Base-by-base conservation (phyloP, 64 coral and sea anemone genomes). In the Acropora yongei region DNA sequence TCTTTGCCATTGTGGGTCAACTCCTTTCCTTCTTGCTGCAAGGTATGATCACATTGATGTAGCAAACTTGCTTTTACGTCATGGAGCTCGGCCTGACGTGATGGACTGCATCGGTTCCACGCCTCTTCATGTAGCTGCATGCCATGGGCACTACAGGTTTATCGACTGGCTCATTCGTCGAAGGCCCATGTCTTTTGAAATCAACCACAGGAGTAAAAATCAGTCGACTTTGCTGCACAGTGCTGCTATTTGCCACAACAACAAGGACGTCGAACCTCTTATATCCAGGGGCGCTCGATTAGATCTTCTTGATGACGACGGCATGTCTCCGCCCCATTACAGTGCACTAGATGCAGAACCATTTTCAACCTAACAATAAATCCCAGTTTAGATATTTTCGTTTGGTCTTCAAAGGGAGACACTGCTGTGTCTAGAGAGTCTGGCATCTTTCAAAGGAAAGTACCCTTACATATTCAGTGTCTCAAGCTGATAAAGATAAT, bases 71-170 rank as follows among this genome's bases (percentile, higher is more conserved):
- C 53, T 93, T 8, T 75, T 93, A 2, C 74, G 71, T 14, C 14
- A 88, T 44, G 82, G 53, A 58, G 92, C 51, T 2, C 7, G 40
- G 40, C 5, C 2, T 65, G 1, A 65, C 8, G 30, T 82, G 39
- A 55, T 10, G 5, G 69, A 88, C 13, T 88, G 85, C 65, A 5
- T 63, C 9, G 92, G 77, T 17, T 75, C 86, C 1, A 79, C 78
- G 18, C 74, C 75, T 20, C 63, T 93, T 74, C 91, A 93, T 72
- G 12, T 93, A 48, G 91, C 91, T 45, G 91, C 91, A 14, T 93
- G 91, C 51, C 84, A 88, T 17, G 91, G 85, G 5, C 79, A 91
- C 44, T 47, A 76, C 40, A 19, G 41, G 11, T 91, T 91, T 17
- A 72, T 91, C 17, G 43, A 19, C 10, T 91, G 89, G 89, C 39